Conservation (phyloP, 2,113 vertebrate genomes). For the Ramphastos sulfuratus region DNA sequence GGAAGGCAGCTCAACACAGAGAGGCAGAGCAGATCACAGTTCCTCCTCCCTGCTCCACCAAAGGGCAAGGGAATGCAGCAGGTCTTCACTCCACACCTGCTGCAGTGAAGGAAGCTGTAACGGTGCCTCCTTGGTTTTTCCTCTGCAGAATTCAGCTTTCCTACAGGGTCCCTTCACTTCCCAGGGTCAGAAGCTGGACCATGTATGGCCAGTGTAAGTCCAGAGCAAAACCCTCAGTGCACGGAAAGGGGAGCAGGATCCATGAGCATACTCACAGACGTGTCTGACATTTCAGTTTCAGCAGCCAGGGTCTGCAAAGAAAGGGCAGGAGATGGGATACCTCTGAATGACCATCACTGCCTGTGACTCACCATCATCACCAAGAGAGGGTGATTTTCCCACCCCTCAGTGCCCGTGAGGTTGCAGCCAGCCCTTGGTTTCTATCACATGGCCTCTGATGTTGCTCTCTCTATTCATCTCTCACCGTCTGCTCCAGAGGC, state of each 20-base stretch:
- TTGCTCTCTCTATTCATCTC: accelerated
- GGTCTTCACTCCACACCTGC: background rate
- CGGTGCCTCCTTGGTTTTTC: background rate
- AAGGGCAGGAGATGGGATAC: background rate
- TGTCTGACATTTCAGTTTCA: background rate
- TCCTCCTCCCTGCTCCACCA: background rate
- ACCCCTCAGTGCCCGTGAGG: background rate
- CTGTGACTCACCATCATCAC: background rate
- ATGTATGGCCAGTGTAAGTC: background rate
- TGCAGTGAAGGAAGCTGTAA: accelerated
- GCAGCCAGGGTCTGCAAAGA: background rate
- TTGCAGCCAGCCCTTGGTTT: background rate
- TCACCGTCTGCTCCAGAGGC: background rate
- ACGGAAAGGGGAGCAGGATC: background rate
- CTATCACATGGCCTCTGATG: background rate
- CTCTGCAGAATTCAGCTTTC: background rate
- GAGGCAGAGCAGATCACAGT: background rate
- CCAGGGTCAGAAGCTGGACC: background rate
- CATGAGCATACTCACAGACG: background rate
- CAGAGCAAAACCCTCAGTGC: accelerated
- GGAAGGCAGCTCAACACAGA: background rate
- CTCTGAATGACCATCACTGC: background rate
- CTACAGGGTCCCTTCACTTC: background rate
- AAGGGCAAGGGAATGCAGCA: background rate
- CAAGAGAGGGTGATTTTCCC: background rate